phyloP scores from a whole-genome alignment of 2,113 vertebrate species.

The Talpa occidentalis region DNA sequence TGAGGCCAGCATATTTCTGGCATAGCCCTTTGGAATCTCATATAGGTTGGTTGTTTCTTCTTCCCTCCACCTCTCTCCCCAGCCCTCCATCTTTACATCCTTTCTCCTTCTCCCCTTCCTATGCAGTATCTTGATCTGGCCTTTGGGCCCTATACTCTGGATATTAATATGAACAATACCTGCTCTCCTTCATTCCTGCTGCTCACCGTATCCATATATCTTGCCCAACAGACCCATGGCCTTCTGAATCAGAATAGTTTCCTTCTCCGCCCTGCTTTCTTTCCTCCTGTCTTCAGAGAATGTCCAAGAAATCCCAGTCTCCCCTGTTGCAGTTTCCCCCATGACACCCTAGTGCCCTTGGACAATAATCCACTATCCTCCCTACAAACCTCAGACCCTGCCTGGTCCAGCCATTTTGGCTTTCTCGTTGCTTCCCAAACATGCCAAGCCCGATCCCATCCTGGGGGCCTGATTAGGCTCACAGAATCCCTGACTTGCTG shows the following conservation, averaged over 20 bases:
- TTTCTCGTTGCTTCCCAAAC: background rate
- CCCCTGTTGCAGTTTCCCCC: background rate
- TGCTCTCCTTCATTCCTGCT: background rate
- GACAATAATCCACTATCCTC: background rate
- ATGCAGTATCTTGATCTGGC: background rate
- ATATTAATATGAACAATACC: background rate
- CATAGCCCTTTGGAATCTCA: background rate
- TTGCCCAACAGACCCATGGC: background rate
- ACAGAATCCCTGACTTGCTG: background rate
- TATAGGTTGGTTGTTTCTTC: background rate
- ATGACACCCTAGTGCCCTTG: background rate
- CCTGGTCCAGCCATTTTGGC: too few relatives aligned
- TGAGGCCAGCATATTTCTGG: background rate
- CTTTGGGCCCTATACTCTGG: background rate
- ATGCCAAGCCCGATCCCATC: rapidly evolving
- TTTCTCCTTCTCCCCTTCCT: rapidly evolving
- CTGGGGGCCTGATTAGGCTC: background rate
- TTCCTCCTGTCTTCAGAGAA: background rate
- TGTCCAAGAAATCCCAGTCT: background rate
- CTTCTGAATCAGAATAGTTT: background rate
- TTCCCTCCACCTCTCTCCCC: background rate
- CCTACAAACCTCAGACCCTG: background rate
- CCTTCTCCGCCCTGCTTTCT: background rate
- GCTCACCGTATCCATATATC: too few relatives aligned
- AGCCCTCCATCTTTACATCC: background rate